Conservation (phyloP, 1,140 invertebrate species). For the Araneus ventricosus region DNA sequence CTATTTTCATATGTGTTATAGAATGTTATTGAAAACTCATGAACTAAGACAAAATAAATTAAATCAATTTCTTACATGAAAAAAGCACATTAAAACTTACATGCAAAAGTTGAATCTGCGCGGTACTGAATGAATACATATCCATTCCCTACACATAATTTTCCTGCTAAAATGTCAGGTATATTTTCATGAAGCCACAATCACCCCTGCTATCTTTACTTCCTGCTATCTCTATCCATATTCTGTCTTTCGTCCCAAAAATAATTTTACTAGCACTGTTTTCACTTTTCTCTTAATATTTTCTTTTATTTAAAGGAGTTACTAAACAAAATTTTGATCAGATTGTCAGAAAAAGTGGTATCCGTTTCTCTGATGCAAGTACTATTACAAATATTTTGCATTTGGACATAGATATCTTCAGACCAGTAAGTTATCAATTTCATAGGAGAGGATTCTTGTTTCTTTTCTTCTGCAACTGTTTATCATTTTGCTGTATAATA, state of each 20-base stretch:
- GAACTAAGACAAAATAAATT: no score
- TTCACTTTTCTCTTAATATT: neutral
- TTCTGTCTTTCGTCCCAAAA: neutral
- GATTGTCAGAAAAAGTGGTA: neutral
- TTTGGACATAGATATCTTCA: conserved; percentile 59
- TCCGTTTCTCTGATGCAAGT: neutral
- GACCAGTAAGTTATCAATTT: conserved; percentile 32
- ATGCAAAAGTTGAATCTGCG: no score
- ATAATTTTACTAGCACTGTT: neutral
- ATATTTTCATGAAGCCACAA: no score
- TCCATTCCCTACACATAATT: no score
- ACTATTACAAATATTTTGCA: conserved; percentile 56
- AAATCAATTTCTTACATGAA: no score
- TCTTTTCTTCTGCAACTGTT: neutral
- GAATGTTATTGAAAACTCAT: no score
- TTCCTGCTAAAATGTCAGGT: no score
- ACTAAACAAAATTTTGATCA: neutral
- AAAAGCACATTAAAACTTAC: no score
- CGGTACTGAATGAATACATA: no score
- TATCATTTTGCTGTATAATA: neutral
- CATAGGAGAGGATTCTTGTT: neutral
- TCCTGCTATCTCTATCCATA: no score
- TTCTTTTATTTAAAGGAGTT: neutral
- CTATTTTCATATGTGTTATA: no score
- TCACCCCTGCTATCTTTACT: no score